Percentiles rank a stretch among this genome's conserved stretches.
Conservation (phyloP, 2,888 invertebrate genomes). For the Pseudococcus longispinus region DNA sequence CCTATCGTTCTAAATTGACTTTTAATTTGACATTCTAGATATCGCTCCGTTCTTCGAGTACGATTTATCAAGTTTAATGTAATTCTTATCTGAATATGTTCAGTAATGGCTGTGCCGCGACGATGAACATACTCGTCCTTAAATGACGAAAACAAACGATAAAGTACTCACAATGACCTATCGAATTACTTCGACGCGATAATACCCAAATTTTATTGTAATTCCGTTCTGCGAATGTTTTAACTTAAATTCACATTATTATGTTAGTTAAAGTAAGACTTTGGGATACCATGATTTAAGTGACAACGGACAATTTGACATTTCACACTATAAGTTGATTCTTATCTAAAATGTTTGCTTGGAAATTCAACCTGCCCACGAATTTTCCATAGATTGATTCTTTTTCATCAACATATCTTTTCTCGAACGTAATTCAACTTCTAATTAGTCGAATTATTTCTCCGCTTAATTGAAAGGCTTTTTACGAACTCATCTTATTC, state of each 20-base stretch:
- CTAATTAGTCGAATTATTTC: too few species aligned
- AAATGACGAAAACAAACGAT: neutral
- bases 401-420: too few species aligned
- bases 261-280: neutral
- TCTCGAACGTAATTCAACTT: neutral
- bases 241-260: neutral
- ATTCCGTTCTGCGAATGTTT: neutral
- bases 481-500: neutral
- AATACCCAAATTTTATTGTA: neutral
- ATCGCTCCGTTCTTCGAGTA: neutral
- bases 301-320: neutral
- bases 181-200: neutral
- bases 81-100: neutral
- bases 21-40: neutral
- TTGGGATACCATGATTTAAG: neutral
- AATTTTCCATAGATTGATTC: too few species aligned
- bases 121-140: neutral
- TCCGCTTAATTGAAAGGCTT: neutral
- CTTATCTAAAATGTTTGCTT: neutral
- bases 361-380: neutral
- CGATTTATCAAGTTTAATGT: neutral
- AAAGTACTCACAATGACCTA: neutral
- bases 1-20: neutral
- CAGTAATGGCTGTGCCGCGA: slow-evolving; percentile 9
- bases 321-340: neutral